phyloP scores from a whole-genome alignment of 2,113 vertebrate genomes.

The Sterrhoptilus dennistouni region DNA sequence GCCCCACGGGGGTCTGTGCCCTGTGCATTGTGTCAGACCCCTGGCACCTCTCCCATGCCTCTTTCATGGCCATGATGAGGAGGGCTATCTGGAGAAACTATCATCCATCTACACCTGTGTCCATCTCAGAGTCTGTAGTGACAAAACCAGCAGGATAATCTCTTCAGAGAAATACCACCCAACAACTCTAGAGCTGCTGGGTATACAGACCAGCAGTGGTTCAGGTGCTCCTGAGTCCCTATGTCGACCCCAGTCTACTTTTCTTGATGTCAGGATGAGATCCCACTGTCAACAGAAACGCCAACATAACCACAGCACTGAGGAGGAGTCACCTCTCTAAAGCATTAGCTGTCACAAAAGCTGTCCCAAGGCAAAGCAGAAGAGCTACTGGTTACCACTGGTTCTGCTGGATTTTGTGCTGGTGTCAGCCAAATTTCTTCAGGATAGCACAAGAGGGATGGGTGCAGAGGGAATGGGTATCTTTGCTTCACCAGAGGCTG shows the following conservation, averaged over 20 bases:
- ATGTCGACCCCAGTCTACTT: not conserved
- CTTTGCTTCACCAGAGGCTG: not conserved
- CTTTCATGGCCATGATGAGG: fast-evolving
- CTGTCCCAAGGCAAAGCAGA: not conserved
- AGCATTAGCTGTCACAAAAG: not conserved
- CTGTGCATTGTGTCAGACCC: fast-evolving
- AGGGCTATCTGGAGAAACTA: not conserved
- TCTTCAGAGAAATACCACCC: not conserved
- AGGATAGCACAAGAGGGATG: not conserved
- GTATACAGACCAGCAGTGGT: not conserved
- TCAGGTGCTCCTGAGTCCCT: not conserved
- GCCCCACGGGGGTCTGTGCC: fast-evolving
- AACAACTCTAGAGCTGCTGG: not conserved
- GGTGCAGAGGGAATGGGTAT: not conserved
- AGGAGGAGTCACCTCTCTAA: not conserved
- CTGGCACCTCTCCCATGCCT: not conserved
- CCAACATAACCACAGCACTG: not conserved
- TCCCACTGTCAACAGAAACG: not conserved
- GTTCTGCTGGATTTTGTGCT: not conserved
- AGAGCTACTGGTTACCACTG: not conserved
- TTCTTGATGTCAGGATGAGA: not conserved
- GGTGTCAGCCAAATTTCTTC: not conserved
- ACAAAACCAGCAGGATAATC: not conserved
- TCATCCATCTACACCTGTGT: fast-evolving
- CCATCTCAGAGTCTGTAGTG: not conserved